Conservation (phyloP, 2,113 vertebrate species). For the Gopherus evgoodei region DNA sequence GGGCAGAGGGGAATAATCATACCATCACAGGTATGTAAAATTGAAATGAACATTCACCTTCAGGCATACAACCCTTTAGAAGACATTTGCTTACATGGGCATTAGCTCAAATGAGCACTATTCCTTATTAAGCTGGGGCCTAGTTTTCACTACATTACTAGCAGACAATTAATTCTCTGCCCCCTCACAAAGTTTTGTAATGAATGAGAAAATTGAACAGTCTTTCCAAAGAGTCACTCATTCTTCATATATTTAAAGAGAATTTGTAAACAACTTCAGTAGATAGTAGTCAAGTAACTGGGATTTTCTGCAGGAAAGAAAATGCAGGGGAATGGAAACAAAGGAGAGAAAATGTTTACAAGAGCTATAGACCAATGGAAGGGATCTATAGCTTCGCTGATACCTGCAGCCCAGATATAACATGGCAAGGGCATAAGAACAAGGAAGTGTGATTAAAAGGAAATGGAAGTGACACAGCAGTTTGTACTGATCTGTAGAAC, state of each 20-base stretch:
- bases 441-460: not conserved
- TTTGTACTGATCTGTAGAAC: not conserved
- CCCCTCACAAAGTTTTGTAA: not conserved
- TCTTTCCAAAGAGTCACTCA: not conserved
- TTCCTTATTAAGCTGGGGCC: not conserved
- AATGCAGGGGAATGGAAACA: not conserved
- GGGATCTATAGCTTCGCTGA: not conserved
- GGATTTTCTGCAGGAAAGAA: not conserved
- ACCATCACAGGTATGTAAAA: not conserved
- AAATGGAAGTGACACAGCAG: not conserved
- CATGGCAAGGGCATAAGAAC: not conserved
- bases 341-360: not conserved
- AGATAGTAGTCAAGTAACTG: not conserved
- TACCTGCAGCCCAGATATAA: not conserved
- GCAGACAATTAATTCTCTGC: not conserved
- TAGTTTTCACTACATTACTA: not conserved
- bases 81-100: not conserved
- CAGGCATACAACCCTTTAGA: fast-evolving
- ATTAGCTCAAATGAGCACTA: not conserved
- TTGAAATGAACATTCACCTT: not conserved
- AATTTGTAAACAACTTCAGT: not conserved
- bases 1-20: not conserved
- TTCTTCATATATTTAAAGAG: not conserved
- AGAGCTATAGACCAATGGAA: not conserved
- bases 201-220: not conserved